phyloP scores from a whole-genome alignment of 2,113 vertebrate species.

The Phaethornis superciliosus region DNA sequence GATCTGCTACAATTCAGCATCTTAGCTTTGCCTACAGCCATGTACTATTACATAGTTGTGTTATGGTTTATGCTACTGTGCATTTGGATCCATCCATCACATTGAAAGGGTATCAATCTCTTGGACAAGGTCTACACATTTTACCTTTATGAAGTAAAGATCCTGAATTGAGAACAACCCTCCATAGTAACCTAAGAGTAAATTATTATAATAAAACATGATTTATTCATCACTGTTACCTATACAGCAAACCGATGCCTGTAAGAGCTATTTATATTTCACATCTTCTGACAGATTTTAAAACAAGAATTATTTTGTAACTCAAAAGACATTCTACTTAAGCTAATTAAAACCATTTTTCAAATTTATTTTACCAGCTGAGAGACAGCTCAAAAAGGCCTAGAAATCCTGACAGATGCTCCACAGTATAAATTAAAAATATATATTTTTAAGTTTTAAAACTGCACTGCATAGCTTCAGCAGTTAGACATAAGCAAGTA shows the following conservation, averaged over 20 bases:
- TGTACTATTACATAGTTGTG: fast-evolving
- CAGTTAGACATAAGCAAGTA: not conserved
- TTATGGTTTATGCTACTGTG: not conserved
- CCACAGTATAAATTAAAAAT: not conserved
- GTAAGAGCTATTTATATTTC: not conserved
- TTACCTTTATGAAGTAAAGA: not conserved
- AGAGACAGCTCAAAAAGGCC: not conserved
- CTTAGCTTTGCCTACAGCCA: not conserved
- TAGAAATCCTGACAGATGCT: not conserved
- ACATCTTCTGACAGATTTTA: not conserved
- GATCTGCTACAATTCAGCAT: not conserved
- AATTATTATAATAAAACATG: not conserved
- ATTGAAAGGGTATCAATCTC: not conserved
- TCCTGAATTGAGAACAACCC: not conserved
- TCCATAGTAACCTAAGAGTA: not conserved
- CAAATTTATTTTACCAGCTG: not conserved
- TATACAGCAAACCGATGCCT: not conserved
- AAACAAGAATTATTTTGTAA: not conserved
- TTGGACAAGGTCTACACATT: not conserved
- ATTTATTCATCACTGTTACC: not conserved
- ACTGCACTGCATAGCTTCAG: not conserved
- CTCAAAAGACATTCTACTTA: not conserved
- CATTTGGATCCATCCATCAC: not conserved
- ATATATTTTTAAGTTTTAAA: not conserved
- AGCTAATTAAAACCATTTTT: not conserved